These are phyloP conservation scores for Cairina moschata DNA, from an alignment of 2,113 vertebrate genomes.

Conservation along the genomic window DNA sequence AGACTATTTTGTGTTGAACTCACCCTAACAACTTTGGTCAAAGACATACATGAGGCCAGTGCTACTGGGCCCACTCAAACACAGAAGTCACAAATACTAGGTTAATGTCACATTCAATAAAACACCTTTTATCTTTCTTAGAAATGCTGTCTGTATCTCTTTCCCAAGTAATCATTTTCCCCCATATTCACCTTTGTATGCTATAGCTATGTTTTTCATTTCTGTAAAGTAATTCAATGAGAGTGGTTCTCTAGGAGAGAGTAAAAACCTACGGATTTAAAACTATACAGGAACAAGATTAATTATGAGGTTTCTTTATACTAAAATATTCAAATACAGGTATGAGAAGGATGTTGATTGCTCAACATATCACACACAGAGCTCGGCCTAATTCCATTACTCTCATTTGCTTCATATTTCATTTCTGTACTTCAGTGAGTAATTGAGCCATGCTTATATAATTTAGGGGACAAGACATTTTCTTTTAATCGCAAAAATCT, in stretches of 20 bases:
- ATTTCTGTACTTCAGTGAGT: slow-evolving; percentile 28
- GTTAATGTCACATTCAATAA: neutral
- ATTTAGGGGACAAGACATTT: slow-evolving; percentile 43
- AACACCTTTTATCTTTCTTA: neutral
- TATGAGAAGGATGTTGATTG: slow-evolving; percentile 37
- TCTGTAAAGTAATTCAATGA: neutral
- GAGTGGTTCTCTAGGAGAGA: neutral
- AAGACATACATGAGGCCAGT: neutral
- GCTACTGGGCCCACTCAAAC: neutral
- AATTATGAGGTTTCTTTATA: neutral
- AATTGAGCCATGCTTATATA: slow-evolving; percentile 38
- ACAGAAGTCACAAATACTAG: neutral
- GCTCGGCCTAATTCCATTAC: neutral
- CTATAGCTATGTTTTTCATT: neutral
- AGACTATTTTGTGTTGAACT: neutral
- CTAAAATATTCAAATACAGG: slow-evolving; percentile 17
- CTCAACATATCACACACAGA: slow-evolving; percentile 35
- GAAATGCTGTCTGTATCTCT: neutral
- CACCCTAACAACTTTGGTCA: neutral
- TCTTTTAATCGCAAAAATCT: slow-evolving; percentile 48
- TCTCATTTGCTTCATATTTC: slow-evolving; percentile 37
- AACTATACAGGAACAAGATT: neutral
- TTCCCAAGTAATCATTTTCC: neutral
- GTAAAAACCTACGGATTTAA: neutral
- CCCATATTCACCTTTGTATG: neutral